Evolutionary conservation across 2,888 invertebrate species (phyloP), one percentile per base, ranked within the genome.

Genomic region (Lacanobia oleracea): DNA sequence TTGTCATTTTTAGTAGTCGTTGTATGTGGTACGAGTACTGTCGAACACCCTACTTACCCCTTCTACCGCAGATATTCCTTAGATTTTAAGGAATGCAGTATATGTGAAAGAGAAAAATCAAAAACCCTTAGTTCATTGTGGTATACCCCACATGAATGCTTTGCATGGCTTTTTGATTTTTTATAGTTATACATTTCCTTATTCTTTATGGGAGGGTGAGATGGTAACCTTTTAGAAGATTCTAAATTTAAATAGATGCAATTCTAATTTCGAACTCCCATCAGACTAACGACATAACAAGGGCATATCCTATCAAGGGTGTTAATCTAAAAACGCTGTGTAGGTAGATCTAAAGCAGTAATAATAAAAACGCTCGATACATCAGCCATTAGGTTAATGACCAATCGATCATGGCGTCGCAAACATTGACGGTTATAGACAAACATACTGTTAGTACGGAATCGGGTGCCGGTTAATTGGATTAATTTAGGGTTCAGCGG

Each of bases 401-500:
- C 91, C 91, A 87, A 94, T 94, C 90, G 91, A 91, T 93, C 93
- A 93, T 93, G 82, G 88, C 88, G 76, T 70, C 76, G 86, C 90
- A 88, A 88, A 89, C 90, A 88, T 82, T 73, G 83, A 76, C 67
- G 72, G 72, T 66, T 78, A 79, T 77, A 78, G 70, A 83, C 83
- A 85, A 86, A 88, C 87, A 83, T 60, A 74, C 59, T 57, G 80
- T 64, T 68, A 33, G 48, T 74, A 82, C 59, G 74, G 81, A 89
- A 89, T 89, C 89, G 85, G 83, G 85, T 83, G 73, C 83, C 79
- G 69, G 77, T 83, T 90, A 89, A 90, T 90, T 90, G 87, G 86
- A 88, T 89, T 87, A 86, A 85, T 85, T 82, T 85, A 79, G 78
- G 81, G 81, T 84, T 77, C 73, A 21, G 51, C 73, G 45, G 33